Conservation (phyloP, 2,113 vertebrate genomes). For the Pygoscelis antarcticus region DNA sequence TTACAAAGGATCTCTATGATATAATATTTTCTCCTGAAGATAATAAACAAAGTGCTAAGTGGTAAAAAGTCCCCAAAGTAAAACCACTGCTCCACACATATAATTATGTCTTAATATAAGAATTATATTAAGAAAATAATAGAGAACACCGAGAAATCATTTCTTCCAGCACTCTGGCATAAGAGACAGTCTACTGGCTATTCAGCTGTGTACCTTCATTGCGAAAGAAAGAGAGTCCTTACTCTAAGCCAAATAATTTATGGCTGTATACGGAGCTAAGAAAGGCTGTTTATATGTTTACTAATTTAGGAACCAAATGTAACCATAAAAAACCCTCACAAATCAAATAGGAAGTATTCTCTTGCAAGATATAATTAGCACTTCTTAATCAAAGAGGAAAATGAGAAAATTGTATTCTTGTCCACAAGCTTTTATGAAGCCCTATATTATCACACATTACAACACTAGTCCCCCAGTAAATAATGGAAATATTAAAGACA, state of each 20-base stretch:
- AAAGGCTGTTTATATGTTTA: not conserved
- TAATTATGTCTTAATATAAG: not conserved
- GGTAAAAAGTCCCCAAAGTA: not conserved
- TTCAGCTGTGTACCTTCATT: not conserved
- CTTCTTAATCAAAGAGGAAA: slow-evolving; percentile 1
- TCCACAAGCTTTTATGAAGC: not conserved
- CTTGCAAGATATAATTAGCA: slow-evolving; percentile 3
- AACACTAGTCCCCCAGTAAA: not conserved
- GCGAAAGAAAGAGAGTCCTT: not conserved
- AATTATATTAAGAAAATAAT: too few relatives aligned
- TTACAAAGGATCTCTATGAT: not conserved
- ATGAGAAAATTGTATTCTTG: not conserved
- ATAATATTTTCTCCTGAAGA: not conserved
- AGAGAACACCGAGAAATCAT: not conserved
- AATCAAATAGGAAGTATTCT: not conserved
- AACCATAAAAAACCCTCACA: not conserved
- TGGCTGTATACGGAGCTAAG: not conserved
- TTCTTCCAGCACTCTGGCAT: not conserved
- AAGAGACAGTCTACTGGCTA: not conserved
- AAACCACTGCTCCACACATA: not conserved
- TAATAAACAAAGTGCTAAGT: slow-evolving; percentile 4
- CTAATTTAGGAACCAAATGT: not conserved
- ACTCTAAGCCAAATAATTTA: not conserved
- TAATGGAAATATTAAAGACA: not conserved
- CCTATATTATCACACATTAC: not conserved